These are phyloP conservation scores for Aphelocoma californica DNA, from an alignment of 2,797 vertebrate genomes.

Conservation along the genomic window DNA sequence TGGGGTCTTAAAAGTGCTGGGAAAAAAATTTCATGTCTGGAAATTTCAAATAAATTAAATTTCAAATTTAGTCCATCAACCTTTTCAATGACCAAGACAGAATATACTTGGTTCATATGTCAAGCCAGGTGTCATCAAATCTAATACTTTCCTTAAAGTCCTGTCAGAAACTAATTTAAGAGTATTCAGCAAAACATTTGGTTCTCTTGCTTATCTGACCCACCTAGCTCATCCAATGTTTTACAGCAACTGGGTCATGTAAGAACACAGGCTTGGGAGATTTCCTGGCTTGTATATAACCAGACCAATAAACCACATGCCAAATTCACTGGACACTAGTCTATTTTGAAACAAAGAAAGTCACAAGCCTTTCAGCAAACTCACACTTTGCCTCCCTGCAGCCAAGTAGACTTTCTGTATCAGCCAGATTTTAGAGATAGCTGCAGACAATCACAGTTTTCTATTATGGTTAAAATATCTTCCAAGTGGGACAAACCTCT, in stretches of 20 bases:
- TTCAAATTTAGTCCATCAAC: not conserved
- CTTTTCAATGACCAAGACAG: not conserved
- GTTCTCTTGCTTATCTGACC: not conserved
- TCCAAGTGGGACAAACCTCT: not conserved
- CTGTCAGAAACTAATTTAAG: not conserved
- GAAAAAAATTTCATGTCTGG: not conserved
- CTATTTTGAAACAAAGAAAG: slow-evolving; percentile 16
- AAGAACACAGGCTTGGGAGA: not conserved
- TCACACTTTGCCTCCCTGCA: not conserved
- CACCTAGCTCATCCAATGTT: not conserved
- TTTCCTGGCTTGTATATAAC: slow-evolving; percentile 18
- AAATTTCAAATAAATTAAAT: not conserved
- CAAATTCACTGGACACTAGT: not conserved
- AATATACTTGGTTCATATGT: not conserved
- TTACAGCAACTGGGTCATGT: not conserved
- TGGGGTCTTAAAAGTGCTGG: not conserved
- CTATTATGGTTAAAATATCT: not conserved
- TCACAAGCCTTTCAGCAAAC: not conserved
- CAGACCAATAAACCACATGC: slow-evolving; percentile 7
- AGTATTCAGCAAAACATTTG: not conserved
- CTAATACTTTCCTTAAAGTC: not conserved
- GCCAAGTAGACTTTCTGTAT: not conserved
- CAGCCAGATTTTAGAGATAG: not conserved
- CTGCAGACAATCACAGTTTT: not conserved
- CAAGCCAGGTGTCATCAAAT: not conserved